Conservation (phyloP, 2,113 vertebrate genomes). For the Ophiodon elongatus region DNA sequence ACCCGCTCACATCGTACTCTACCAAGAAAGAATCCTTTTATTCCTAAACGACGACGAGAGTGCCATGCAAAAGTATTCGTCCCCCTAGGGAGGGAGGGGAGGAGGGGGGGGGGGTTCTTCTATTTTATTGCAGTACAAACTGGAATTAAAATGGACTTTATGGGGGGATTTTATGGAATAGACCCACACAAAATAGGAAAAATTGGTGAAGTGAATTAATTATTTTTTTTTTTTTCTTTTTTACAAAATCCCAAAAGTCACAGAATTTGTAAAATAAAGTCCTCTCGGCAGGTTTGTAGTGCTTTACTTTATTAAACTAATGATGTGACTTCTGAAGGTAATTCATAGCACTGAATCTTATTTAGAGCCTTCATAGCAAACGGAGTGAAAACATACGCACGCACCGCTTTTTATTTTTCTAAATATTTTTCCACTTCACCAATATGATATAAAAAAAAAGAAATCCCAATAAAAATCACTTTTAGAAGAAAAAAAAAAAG, state of each 20-base stretch:
- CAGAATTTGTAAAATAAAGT: no score
- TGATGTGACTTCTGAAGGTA: not conserved
- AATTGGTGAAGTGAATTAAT: not conserved
- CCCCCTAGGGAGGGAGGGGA: no score
- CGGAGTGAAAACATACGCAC: no score
- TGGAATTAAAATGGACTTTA: not conserved
- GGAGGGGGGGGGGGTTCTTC: no score
- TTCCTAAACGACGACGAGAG: not conserved
- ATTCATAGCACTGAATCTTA: not conserved
- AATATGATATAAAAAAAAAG: not conserved
- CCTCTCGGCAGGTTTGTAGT: not conserved
- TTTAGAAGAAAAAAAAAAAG: not conserved
- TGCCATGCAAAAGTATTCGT: not conserved
- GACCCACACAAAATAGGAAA: not conserved
- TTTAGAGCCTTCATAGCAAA: no score
- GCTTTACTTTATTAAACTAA: not conserved
- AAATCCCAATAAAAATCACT: not conserved
- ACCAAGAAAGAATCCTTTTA: not conserved
- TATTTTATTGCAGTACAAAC: not conserved
- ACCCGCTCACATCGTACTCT: slow-evolving; percentile 85
- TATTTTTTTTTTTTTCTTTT: no score
- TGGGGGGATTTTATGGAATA: not conserved
- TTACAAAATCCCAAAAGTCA: no score
- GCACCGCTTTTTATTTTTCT: no score
- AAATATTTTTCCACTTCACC: not conserved